Percentiles rank a stretch among this genome's conserved stretches.
phyloP scores from a whole-genome alignment of 1,140 invertebrate genomes.

The Tetraneura akinire region DNA sequence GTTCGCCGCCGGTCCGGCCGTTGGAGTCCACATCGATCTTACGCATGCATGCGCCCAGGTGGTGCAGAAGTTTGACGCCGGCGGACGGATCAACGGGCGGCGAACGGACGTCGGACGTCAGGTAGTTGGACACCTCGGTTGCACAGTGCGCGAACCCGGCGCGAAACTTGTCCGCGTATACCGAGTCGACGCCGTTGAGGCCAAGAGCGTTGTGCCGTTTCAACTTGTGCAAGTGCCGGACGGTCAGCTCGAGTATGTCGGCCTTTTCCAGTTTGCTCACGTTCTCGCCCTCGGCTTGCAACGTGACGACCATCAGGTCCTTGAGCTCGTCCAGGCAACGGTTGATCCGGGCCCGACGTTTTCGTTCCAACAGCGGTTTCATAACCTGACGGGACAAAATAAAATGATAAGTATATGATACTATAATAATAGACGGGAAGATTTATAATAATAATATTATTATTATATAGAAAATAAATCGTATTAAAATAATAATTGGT shows the following conservation, averaged over 20 bases:
- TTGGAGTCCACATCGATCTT: constrained; percentile 60
- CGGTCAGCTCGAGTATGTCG: constrained; percentile 93
- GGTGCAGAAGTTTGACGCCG: constrained; percentile 83
- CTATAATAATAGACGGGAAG: too few species aligned
- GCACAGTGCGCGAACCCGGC: constrained; percentile 91
- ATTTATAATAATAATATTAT: too few species aligned
- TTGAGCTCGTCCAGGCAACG: constrained; percentile 90
- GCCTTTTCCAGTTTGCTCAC: constrained; percentile 94
- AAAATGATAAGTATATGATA: too few species aligned
- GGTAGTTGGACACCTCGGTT: constrained; percentile 84
- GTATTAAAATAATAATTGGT: neutral
- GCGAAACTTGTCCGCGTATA: constrained; percentile 80
- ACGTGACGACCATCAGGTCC: constrained; percentile 83
- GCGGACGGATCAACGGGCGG: constrained; percentile 82
- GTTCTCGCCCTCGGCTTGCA: constrained; percentile 83
- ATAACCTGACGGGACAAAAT: constrained; percentile 66
- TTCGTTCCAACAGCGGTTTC: constrained; percentile 94
- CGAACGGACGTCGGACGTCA: constrained; percentile 67
- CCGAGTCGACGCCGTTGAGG: constrained; percentile 64
- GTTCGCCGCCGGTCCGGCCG: constrained; percentile 57
- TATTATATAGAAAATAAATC: too few species aligned
- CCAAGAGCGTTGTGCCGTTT: constrained; percentile 71
- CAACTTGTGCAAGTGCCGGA: constrained; percentile 86
- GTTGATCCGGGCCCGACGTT: constrained; percentile 90
- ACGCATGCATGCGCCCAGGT: constrained; percentile 70